Percentiles rank a stretch among this genome's conserved stretches.
These are phyloP conservation scores for Akabosia matsudoensis DNA, from an alignment of 1,140 invertebrate species.

Conservation along the genomic window DNA sequence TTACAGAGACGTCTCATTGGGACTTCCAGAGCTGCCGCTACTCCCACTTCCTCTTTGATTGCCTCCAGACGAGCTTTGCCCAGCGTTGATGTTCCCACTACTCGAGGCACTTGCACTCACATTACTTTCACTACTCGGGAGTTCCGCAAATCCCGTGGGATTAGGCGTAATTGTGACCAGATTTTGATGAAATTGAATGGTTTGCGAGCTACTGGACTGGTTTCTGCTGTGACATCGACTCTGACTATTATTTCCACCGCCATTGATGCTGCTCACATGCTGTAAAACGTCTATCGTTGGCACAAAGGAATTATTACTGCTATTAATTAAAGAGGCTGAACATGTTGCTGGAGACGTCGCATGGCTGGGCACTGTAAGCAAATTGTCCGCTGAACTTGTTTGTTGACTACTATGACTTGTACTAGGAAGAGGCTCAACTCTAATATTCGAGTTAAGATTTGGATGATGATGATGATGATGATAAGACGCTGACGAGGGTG, in stretches of 20 bases:
- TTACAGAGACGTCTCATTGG: background rate
- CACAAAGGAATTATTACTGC: background rate
- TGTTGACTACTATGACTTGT: background rate
- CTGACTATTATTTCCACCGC: background rate
- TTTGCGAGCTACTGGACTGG: conserved; percentile 14
- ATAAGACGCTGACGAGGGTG: background rate
- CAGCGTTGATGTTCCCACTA: background rate
- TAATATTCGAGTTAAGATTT: background rate
- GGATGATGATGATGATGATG: background rate
- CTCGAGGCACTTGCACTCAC: background rate
- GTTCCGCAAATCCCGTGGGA: conserved; percentile 15
- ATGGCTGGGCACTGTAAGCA: background rate
- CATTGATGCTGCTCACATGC: background rate
- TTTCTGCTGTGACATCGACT: conserved; percentile 13
- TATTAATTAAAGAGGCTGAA: background rate
- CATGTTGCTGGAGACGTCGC: background rate
- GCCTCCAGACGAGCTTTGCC: background rate
- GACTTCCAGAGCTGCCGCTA: background rate
- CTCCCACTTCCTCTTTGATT: conserved; percentile 1
- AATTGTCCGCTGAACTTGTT: background rate
- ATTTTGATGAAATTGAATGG: conserved; percentile 19
- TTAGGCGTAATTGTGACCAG: background rate
- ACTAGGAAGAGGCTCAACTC: too few relatives aligned
- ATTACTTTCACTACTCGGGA: conserved; percentile 6
- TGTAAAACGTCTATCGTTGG: background rate